Percentiles rank a stretch among this genome's conserved stretches.
phyloP scores from a whole-genome alignment of 2,888 invertebrate species.

The Rotaria sp. region DNA sequence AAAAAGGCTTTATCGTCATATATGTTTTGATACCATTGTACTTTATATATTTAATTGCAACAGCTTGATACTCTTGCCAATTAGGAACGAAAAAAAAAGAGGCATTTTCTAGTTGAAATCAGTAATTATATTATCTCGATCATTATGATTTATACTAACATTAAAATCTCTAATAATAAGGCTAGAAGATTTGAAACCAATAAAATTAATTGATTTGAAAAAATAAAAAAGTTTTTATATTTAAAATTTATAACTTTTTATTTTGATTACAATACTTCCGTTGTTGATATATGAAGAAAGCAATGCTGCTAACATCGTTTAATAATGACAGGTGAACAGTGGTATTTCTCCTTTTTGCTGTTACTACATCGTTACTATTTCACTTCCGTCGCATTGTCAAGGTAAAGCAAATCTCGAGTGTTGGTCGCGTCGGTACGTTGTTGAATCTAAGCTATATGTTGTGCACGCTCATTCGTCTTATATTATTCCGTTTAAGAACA shows the following conservation, averaged over 20 bases:
- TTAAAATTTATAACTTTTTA: background rate
- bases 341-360: background rate
- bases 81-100: background rate
- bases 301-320: background rate
- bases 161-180: background rate
- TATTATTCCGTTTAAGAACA: slow-evolving; percentile 4
- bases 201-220: no score
- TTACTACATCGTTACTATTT: background rate
- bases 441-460: background rate
- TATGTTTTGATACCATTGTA: background rate
- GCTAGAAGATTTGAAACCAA: no score
- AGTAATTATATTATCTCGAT: no score
- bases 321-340: background rate
- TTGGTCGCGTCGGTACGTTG: background rate
- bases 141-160: background rate
- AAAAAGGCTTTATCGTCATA: background rate
- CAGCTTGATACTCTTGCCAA: background rate
- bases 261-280: background rate
- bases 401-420: slow-evolving; percentile 15
- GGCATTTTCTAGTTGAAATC: background rate
- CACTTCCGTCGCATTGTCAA: background rate
- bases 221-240: no score
- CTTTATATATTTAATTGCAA: background rate
- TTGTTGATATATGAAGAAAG: background rate
- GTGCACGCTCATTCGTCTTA: background rate